phyloP scores from a whole-genome alignment of 2,888 invertebrate species.

The Seira ritae region DNA sequence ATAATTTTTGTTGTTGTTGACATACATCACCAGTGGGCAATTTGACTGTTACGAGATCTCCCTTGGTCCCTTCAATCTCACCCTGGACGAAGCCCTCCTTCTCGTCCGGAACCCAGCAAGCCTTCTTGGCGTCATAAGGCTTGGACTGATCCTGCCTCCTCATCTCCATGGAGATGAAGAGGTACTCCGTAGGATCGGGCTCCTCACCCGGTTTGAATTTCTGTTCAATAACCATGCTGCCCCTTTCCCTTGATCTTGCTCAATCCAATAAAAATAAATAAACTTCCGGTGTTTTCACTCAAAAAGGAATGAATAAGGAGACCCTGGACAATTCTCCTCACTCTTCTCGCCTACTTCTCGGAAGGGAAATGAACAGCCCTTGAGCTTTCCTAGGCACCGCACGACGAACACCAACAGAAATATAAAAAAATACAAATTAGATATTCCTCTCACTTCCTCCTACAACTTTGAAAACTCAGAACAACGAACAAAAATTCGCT shows the following conservation, averaged over 20 bases:
- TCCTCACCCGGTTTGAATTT: slow-evolving; percentile 77
- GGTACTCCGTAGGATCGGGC: slow-evolving; percentile 96
- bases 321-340: slow-evolving; percentile 42
- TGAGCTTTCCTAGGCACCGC: slow-evolving; percentile 81
- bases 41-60: slow-evolving; percentile 93
- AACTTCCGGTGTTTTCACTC: slow-evolving; percentile 11
- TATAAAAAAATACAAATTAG: neutral
- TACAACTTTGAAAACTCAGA: slow-evolving; percentile 5
- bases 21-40: neutral
- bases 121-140: slow-evolving; percentile 99
- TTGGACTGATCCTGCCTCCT: slow-evolving; percentile 98
- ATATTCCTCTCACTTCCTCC: neutral
- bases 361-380: slow-evolving; percentile 80
- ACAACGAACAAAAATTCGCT: neutral
- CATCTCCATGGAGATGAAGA: slow-evolving; percentile 94
- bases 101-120: slow-evolving; percentile 98
- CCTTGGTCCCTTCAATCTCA: slow-evolving; percentile 99
- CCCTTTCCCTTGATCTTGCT: slow-evolving; percentile 24
- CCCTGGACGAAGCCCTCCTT: slow-evolving; percentile 98
- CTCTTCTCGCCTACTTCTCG: slow-evolving; percentile 30
- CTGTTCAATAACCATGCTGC: slow-evolving; percentile 66
- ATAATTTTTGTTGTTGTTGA: too few species aligned
- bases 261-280: slow-evolving; percentile 33
- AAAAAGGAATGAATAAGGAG: slow-evolving; percentile 48
- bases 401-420: slow-evolving; percentile 19